Conservation (phyloP, 2,797 vertebrate species). For the Enteromius viviparus region DNA sequence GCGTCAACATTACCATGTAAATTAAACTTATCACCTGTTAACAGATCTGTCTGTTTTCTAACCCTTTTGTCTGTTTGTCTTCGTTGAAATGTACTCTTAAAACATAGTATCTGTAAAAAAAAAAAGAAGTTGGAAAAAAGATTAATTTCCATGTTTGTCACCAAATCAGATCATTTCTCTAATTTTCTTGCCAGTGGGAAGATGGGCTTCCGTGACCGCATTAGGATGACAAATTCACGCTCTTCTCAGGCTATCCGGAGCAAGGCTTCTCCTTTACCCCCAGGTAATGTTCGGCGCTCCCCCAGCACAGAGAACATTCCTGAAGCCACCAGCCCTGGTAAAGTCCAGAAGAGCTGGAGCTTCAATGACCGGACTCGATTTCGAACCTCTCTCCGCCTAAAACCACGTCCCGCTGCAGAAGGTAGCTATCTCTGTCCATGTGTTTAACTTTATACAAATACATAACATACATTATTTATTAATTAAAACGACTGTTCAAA, state of each 20-base stretch:
- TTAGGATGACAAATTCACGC: slow-evolving; percentile 88
- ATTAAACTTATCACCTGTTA: background rate
- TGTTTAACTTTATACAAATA: background rate
- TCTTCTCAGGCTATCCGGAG: slow-evolving; percentile 81
- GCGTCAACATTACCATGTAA: background rate
- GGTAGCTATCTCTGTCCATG: slow-evolving; percentile 69
- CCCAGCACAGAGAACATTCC: slow-evolving; percentile 88
- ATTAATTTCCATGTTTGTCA: background rate
- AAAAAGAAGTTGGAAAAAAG: background rate
- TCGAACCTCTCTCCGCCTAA: slow-evolving; percentile 93
- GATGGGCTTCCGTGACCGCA: slow-evolving; percentile 93
- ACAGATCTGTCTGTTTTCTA: slow-evolving; percentile 22
- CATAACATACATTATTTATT: background rate
- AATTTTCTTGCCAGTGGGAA: slow-evolving; percentile 76
- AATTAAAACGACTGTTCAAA: background rate
- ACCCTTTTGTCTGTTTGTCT: slow-evolving; percentile 5
- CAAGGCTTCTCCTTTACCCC: slow-evolving; percentile 80
- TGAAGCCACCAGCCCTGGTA: slow-evolving; percentile 86
- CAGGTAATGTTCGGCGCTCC: slow-evolving; percentile 79
- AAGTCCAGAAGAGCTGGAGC: slow-evolving; percentile 99
- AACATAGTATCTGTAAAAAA: background rate
- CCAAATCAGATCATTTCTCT: slow-evolving; percentile 40
- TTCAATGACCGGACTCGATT: slow-evolving; percentile 96
- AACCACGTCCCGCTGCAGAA: slow-evolving; percentile 82
- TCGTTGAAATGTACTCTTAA: slow-evolving; percentile 16